A percentile compares a stretch with the other conserved stretches of the same genome.
phyloP scores from a whole-genome alignment of 2,888 invertebrate species.

The Apodemia duryi region DNA sequence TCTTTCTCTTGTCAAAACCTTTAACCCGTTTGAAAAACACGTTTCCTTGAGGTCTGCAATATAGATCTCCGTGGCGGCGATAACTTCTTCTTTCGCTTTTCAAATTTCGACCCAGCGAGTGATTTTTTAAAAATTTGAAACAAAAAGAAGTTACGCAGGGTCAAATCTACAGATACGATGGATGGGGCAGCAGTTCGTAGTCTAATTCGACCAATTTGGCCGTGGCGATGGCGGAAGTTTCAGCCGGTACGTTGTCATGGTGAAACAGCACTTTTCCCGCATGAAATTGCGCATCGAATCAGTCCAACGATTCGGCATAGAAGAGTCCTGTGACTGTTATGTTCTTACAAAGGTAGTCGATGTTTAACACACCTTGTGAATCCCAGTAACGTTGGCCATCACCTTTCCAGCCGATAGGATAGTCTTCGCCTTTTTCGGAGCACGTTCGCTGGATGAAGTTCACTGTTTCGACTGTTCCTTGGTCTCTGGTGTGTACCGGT shows the following conservation, averaged over 20 bases:
- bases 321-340: too few species aligned
- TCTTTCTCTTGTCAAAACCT: background rate
- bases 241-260: background rate
- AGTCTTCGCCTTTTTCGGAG: constrained; percentile 17
- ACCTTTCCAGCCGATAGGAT: constrained; percentile 40
- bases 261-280: background rate
- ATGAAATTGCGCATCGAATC: too few species aligned
- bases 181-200: background rate
- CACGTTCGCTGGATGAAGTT: too few species aligned
- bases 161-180: constrained; percentile 1
- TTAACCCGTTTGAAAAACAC: constrained; percentile 33
- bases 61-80: constrained; percentile 28
- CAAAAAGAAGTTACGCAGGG: background rate
- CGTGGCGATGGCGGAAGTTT: constrained; percentile 3
- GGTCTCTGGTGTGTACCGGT: too few species aligned
- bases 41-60: constrained; percentile 28
- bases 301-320: too few species aligned
- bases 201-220: constrained; percentile 7
- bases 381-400: constrained; percentile 4
- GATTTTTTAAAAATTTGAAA: background rate
- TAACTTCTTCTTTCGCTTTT: constrained; percentile 1
- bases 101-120: background rate
- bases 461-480: too few species aligned
- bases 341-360: too few species aligned
- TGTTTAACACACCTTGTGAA: too few species aligned